Percentiles rank a stretch among this genome's conserved stretches.
Evolutionary conservation across 1,140 invertebrate genomes (phyloP).

Genomic region (Cephus cinctus): DNA sequence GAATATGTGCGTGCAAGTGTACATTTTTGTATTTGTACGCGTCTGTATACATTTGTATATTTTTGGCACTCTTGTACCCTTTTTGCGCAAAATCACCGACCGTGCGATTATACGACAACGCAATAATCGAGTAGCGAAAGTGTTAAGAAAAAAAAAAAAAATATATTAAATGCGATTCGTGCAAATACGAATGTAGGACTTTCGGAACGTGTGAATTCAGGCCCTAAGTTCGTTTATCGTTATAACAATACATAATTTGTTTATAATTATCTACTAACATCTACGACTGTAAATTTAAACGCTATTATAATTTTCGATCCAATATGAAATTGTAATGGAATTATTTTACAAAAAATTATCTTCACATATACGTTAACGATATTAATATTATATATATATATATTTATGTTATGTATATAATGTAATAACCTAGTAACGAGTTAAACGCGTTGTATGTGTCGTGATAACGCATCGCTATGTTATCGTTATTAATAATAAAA

Average conservation of each 20-base stretch:
- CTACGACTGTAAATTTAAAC: too few relatives aligned
- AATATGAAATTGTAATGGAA: too few relatives aligned
- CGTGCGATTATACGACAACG: too few relatives aligned
- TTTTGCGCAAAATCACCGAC: too few relatives aligned
- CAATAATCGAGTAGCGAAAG: slow-evolving; percentile 6
- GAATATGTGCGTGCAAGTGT: too few relatives aligned
- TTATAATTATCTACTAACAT: background rate
- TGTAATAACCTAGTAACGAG: background rate
- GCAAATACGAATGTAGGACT: slow-evolving; percentile 11
- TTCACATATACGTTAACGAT: background rate
- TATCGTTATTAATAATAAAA: slow-evolving; percentile 31
- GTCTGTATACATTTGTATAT: too few relatives aligned
- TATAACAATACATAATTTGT: slow-evolving; percentile 10
- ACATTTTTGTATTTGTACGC: too few relatives aligned
- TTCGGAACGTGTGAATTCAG: slow-evolving; percentile 33
- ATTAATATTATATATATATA: background rate
- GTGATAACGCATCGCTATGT: background rate
- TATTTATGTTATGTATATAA: background rate
- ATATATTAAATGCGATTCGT: slow-evolving; percentile 7
- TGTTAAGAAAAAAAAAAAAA: slow-evolving; percentile 20
- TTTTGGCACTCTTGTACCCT: slow-evolving; percentile 1
- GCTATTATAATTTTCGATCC: too few relatives aligned
- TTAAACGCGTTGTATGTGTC: background rate
- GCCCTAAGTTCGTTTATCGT: slow-evolving; percentile 33
- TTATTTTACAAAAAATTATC: too few relatives aligned